These are phyloP conservation scores for Eurytoma californica DNA, from an alignment of 2,888 invertebrate species.

Conservation along the genomic window DNA sequence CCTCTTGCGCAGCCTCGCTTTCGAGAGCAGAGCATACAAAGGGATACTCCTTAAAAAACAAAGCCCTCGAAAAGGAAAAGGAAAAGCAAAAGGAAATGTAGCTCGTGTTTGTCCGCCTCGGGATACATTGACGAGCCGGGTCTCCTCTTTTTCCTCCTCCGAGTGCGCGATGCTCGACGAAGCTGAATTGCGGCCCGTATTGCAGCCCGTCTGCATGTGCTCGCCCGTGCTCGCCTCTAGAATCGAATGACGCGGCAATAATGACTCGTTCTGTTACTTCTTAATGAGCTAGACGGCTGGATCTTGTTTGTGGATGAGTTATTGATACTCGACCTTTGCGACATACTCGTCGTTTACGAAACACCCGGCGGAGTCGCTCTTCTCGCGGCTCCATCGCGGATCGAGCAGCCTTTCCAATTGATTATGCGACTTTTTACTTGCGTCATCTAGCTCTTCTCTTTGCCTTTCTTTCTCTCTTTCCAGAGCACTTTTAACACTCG, in stretches of 20 bases:
- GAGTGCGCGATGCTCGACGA: no score
- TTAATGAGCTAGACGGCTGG: conserved; percentile 52
- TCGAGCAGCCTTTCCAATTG: no score
- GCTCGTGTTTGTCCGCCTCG: not conserved
- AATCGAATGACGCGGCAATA: conserved; percentile 54
- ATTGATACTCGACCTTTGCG: conserved; percentile 55
- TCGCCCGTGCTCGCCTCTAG: not conserved
- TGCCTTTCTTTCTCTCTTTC: no score
- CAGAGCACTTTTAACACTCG: not conserved
- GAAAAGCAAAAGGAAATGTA: not conserved
- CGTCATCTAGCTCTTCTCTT: no score
- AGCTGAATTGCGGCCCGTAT: conserved; percentile 38
- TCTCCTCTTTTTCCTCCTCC: no score
- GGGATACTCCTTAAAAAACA: conserved; percentile 34
- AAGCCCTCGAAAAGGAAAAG: not conserved
- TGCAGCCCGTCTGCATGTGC: conserved; percentile 13
- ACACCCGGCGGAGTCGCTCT: not conserved
- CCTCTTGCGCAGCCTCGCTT: not conserved
- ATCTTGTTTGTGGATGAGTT: conserved; percentile 54
- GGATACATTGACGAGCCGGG: no score
- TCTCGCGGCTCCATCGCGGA: not conserved
- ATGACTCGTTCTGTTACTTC: conserved; percentile 52
- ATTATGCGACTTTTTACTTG: not conserved
- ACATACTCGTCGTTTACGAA: conserved; percentile 52
- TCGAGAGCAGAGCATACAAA: conserved; percentile 44